Conservation (phyloP, 92 coral and sea anemone species). For the Parazoanthus darwini region DNA sequence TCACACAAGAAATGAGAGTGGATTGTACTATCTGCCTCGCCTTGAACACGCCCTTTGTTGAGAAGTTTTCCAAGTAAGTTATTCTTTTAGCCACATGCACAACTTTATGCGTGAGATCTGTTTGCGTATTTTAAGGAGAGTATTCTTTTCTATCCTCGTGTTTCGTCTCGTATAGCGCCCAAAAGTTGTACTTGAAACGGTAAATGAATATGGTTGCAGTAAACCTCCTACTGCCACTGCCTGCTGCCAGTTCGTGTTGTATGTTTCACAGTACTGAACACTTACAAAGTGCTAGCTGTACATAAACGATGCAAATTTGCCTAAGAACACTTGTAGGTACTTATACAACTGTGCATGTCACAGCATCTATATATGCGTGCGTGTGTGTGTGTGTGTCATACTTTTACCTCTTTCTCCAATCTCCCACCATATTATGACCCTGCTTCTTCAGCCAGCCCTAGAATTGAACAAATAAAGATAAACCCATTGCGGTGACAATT, state of each 20-base stretch:
- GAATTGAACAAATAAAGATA: no score
- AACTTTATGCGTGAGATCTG: background rate
- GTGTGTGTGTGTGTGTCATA: background rate
- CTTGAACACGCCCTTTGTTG: background rate
- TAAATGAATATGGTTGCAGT: background rate
- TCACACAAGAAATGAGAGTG: no score
- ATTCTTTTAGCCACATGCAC: background rate
- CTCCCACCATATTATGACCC: slow-evolving; percentile 95
- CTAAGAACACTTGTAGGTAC: background rate
- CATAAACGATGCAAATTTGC: background rate
- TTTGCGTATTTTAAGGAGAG: background rate
- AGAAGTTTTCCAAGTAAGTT: background rate
- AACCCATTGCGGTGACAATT: no score
- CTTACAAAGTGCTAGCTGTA: background rate
- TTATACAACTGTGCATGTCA: no score
- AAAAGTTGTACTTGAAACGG: background rate
- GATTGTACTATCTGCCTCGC: background rate
- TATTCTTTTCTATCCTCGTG: background rate
- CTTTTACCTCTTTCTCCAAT: slow-evolving; percentile 88
- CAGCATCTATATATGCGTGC: no score
- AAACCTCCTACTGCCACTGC: background rate
- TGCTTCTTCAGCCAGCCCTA: slow-evolving; percentile 98
- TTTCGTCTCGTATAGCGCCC: background rate
- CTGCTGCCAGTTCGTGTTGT: background rate
- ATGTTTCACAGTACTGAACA: background rate